These are phyloP conservation scores for Pygocentrus nattereri DNA, from an alignment of 2,797 vertebrate genomes.

Conservation along the genomic window DNA sequence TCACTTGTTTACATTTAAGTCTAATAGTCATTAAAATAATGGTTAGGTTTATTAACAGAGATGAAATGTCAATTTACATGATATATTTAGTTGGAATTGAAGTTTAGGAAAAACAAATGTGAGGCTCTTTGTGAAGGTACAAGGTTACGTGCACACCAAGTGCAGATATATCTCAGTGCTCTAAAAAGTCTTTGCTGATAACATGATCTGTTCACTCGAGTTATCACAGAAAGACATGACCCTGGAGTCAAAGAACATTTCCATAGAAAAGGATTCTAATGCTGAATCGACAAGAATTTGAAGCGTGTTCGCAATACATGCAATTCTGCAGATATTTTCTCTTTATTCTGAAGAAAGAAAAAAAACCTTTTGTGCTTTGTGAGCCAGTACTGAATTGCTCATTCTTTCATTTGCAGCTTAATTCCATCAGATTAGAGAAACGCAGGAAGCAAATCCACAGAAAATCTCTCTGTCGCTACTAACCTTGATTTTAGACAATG, in stretches of 20 bases:
- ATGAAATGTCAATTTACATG: no score
- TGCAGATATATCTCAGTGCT: background rate
- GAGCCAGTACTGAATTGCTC: background rate
- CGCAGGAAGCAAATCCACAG: background rate
- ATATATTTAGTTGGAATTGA: background rate
- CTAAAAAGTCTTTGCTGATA: constrained; percentile 6
- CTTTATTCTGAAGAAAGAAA: background rate
- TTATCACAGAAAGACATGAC: constrained; percentile 1
- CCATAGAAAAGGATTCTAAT: background rate
- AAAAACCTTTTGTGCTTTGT: background rate
- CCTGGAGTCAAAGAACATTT: background rate
- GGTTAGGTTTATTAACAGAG: no score
- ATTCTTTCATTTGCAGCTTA: background rate
- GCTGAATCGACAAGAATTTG: constrained; percentile 17
- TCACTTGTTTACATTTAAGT: no score
- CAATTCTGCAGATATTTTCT: background rate
- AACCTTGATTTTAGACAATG: no score
- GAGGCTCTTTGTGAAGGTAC: no score
- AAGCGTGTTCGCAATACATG: background rate
- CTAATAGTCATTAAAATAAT: background rate
- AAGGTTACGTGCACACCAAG: background rate
- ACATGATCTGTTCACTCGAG: background rate
- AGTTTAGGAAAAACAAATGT: background rate
- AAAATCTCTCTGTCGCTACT: background rate
- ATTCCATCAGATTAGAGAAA: background rate